These are phyloP conservation scores for Leucopsar rothschildi DNA, from an alignment of 2,113 vertebrate species.

Conservation along the genomic window DNA sequence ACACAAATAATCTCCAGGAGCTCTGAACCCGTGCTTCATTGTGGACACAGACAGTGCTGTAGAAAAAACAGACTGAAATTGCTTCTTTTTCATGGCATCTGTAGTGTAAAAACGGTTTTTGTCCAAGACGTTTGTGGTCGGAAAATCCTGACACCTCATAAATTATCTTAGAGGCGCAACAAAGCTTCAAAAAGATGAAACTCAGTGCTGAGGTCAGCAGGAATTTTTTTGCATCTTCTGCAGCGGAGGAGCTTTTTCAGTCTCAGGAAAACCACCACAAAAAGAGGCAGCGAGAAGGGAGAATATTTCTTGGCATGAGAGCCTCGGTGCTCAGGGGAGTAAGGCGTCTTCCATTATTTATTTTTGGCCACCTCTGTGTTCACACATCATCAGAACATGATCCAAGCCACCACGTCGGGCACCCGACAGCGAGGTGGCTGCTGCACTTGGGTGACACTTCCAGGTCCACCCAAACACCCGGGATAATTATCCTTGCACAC, in stretches of 20 bases:
- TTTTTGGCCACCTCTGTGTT: slow-evolving; percentile 56
- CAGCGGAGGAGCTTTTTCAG: background rate
- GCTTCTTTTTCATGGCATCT: slow-evolving; percentile 74
- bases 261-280: slow-evolving; percentile 2
- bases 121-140: slow-evolving; percentile 66
- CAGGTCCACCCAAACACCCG: background rate
- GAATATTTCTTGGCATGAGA: slow-evolving; percentile 11
- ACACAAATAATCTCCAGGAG: slow-evolving; percentile 75
- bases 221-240: slow-evolving; percentile 27
- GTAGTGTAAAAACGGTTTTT: slow-evolving; percentile 72
- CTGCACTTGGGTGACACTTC: background rate
- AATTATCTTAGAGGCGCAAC: slow-evolving; percentile 71
- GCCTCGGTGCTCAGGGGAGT: background rate
- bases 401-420: background rate
- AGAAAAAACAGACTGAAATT: slow-evolving; percentile 67
- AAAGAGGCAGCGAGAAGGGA: slow-evolving; percentile 19
- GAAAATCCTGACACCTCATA: slow-evolving; percentile 80
- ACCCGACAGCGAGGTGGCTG: background rate
- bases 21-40: slow-evolving; percentile 47
- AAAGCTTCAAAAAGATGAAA: slow-evolving; percentile 44
- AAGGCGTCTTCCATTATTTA: slow-evolving; percentile 28
- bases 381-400: slow-evolving; percentile 48
- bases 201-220: slow-evolving; percentile 23
- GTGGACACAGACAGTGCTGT: slow-evolving; percentile 68
- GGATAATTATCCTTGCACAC: background rate